A percentile compares a stretch with the other conserved stretches of the same genome.
Evolutionary conservation across 1,140 invertebrate genomes (phyloP).

Genomic region (Neodiprion virginianus): DNA sequence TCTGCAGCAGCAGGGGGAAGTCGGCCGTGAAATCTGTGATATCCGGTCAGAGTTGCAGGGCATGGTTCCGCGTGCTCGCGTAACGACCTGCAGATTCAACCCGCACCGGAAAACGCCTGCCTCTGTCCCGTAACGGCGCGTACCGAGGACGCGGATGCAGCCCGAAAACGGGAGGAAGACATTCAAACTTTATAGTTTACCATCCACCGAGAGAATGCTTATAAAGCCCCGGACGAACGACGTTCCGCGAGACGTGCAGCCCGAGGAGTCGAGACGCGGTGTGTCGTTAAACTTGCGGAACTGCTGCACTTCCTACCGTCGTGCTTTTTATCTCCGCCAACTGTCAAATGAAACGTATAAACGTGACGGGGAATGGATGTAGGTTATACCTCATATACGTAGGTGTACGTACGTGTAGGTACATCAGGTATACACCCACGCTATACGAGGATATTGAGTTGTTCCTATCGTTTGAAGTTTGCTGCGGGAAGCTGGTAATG

Average conservation of each 20-base stretch:
- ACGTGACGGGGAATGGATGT: no score
- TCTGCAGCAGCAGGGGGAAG: background rate
- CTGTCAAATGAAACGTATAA: no score
- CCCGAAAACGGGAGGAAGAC: constrained; percentile 5
- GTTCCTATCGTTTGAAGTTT: no score
- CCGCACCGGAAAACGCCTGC: background rate
- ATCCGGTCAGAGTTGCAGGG: background rate
- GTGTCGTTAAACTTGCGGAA: constrained; percentile 4
- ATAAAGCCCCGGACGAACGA: background rate
- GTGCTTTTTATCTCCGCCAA: background rate
- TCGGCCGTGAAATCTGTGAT: background rate
- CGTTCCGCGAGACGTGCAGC: background rate
- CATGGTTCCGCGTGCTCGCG: background rate
- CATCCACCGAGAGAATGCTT: background rate
- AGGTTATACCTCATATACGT: no score
- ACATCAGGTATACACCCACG: no score
- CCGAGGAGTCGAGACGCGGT: background rate
- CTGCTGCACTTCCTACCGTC: background rate
- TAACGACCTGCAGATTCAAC: background rate
- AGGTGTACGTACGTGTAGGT: no score
- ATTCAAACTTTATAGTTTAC: constrained; percentile 8
- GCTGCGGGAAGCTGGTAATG: no score
- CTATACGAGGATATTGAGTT: no score
- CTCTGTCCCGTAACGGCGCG: no score
- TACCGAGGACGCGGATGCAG: background rate